A percentile compares a stretch with the other conserved stretches of the same genome.
Evolutionary conservation across 2,888 invertebrate species (phyloP).

Genomic region (Julus scanicus): DNA sequence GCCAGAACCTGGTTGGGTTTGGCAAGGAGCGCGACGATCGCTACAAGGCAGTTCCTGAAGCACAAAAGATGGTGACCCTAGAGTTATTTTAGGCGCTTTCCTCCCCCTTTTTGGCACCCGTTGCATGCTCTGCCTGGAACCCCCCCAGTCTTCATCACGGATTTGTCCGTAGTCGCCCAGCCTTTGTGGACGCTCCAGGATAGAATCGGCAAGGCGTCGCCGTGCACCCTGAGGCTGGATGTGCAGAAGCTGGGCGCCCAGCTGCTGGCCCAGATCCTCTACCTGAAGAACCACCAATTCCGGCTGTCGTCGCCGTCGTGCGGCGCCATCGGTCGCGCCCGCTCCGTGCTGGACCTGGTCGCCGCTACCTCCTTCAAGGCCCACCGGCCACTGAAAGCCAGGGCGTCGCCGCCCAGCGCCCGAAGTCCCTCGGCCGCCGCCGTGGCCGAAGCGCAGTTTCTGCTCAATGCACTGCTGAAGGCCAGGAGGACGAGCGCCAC

Average conservation of each 20-base stretch:
- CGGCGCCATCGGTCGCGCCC: background rate
- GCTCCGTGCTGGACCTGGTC: conserved; percentile 49
- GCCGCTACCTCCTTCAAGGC: conserved; percentile 51
- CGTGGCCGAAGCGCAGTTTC: conserved; percentile 50
- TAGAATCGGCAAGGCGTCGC: conserved; percentile 25
- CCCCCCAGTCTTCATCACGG: conserved; percentile 46
- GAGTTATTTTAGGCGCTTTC: background rate
- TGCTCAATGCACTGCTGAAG: conserved; percentile 46
- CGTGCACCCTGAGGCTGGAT: conserved; percentile 49
- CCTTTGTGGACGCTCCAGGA: conserved; percentile 46
- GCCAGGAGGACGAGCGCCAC: background rate
- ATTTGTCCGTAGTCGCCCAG: conserved; percentile 40
- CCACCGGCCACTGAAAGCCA: conserved; percentile 22
- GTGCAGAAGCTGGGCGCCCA: conserved; percentile 51
- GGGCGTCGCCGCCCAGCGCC: background rate
- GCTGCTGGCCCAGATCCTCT: conserved; percentile 50
- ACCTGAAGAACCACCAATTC: conserved; percentile 48
- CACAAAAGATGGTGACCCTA: background rate
- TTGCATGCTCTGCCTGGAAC: background rate
- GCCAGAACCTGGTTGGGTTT: no score
- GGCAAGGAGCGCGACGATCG: no score
- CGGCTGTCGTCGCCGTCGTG: conserved; percentile 17
- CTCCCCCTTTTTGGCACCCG: background rate
- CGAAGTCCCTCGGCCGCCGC: conserved; percentile 41
- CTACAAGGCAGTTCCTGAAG: no score